Conservation (phyloP, 2,113 vertebrate species). For the Prunella fulvescens region DNA sequence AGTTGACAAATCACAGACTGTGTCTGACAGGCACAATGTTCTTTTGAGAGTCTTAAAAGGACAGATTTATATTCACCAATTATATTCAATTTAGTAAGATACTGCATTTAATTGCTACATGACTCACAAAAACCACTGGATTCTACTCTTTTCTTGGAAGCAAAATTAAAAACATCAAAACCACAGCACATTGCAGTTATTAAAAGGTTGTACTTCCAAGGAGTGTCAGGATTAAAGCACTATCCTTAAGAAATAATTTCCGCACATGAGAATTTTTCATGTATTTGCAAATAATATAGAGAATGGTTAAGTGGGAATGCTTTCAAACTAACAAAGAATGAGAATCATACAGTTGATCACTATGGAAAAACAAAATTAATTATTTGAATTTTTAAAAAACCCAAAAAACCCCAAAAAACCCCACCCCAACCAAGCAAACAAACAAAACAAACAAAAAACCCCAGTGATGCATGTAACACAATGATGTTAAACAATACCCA, state of each 20-base stretch:
- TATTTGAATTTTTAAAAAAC: not conserved
- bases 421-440: not conserved
- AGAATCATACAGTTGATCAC: not conserved
- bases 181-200: fast-evolving
- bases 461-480: not conserved
- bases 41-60: not conserved
- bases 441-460: no score
- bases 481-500: not conserved
- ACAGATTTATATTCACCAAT: not conserved
- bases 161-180: not conserved
- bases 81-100: not conserved
- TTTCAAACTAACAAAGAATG: not conserved
- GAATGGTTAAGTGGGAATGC: not conserved
- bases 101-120: not conserved
- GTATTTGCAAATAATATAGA: not conserved
- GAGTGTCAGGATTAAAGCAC: not conserved
- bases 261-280: not conserved
- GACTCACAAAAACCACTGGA: not conserved
- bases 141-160: not conserved
- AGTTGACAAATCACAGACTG: not conserved
- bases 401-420: not conserved
- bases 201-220: not conserved
- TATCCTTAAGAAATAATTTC: not conserved
- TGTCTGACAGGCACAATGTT: not conserved
- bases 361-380: not conserved